phyloP scores from a whole-genome alignment of 2,888 invertebrate genomes.

The Epistrophe eligans region DNA sequence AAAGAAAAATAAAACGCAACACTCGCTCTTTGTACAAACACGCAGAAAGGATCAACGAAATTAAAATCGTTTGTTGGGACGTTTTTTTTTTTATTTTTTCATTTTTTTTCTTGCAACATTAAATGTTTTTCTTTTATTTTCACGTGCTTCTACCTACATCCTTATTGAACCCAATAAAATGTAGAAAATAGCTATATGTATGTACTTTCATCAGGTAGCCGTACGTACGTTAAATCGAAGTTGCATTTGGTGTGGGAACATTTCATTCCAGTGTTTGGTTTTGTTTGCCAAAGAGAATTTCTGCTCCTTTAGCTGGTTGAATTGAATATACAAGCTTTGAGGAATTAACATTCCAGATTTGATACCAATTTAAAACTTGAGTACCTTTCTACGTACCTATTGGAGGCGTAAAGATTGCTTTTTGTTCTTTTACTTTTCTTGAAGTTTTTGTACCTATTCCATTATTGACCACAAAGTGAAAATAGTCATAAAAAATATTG shows the following conservation, averaged over 20 bases:
- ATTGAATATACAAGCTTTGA: constrained; percentile 44
- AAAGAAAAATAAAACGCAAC: constrained; percentile 51
- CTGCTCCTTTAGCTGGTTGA: constrained; percentile 7
- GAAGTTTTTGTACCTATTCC: neutral
- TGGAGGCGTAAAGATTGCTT: constrained; percentile 31
- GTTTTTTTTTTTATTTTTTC: constrained; percentile 10
- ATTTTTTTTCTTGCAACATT: constrained; percentile 11
- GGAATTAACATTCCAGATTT: constrained; percentile 64
- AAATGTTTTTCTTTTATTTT: constrained; percentile 54
- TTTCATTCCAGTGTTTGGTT: constrained; percentile 50
- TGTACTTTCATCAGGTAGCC: constrained; percentile 64
- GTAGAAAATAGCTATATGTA: constrained; percentile 24
- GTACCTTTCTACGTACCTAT: neutral
- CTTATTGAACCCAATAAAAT: constrained; percentile 65
- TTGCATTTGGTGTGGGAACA: constrained; percentile 13
- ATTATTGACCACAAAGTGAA: neutral
- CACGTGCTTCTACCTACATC: constrained; percentile 35
- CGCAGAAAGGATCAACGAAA: constrained; percentile 73
- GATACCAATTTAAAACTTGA: constrained; percentile 55
- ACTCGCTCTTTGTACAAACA: constrained; percentile 44
- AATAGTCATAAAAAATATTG: neutral
- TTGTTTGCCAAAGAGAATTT: constrained; percentile 33
- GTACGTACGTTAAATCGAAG: constrained; percentile 45
- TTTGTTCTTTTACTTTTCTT: neutral
- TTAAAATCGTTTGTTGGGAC: constrained; percentile 73